These are phyloP conservation scores for Dinomys branickii DNA, from an alignment of 2,113 vertebrate genomes.

Conservation along the genomic window DNA sequence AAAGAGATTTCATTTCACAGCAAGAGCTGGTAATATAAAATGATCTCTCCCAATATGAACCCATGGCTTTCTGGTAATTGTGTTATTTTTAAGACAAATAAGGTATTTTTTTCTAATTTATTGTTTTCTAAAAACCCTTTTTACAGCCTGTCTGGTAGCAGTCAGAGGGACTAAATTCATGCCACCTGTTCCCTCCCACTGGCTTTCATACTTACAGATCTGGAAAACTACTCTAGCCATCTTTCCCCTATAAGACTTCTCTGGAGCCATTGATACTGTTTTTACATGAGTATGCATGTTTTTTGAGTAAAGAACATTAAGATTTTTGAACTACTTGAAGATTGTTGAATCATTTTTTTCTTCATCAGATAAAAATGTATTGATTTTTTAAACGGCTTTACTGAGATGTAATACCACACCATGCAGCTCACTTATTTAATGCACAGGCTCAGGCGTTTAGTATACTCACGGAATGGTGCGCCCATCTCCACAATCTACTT, in stretches of 20 bases:
- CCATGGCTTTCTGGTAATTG: slow-evolving; percentile 48
- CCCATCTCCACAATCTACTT: background rate
- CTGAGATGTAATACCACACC: slow-evolving; percentile 10
- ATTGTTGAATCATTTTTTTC: background rate
- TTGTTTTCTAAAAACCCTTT: slow-evolving; percentile 43
- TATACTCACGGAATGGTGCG: background rate
- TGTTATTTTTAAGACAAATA: slow-evolving; percentile 66
- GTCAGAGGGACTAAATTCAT: background rate
- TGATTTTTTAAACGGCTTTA: slow-evolving; percentile 1
- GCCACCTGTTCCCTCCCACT: background rate
- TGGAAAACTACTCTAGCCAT: background rate
- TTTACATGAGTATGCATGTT: background rate
- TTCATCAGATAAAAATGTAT: slow-evolving; percentile 9
- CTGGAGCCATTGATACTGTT: background rate
- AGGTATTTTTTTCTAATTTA: slow-evolving; percentile 43
- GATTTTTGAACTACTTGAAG: slow-evolving; percentile 24
- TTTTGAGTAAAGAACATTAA: slow-evolving; percentile 22
- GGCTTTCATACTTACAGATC: background rate
- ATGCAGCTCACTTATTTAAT: background rate
- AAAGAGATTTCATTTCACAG: slow-evolving; percentile 72
- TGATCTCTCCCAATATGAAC: slow-evolving; percentile 53
- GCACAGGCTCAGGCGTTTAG: background rate
- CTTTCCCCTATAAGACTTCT: background rate
- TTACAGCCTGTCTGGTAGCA: background rate
- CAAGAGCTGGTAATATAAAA: slow-evolving; percentile 52